Percentiles rank a stretch among this genome's conserved stretches.
Conservation (phyloP, 2,797 vertebrate genomes). For the Macroramphosus scolopax region DNA sequence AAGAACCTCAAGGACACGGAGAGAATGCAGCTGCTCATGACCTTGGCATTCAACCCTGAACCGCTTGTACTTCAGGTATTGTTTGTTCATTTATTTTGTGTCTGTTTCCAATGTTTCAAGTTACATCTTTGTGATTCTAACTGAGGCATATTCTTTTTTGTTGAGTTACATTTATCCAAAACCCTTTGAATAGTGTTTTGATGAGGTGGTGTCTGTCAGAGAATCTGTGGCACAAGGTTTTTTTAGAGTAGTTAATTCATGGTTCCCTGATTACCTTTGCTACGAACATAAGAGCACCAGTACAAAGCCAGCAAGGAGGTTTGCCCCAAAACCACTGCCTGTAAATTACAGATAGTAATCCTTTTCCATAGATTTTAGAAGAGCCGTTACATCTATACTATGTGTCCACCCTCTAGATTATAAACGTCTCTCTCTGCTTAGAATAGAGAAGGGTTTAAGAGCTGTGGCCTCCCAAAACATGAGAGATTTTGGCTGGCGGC, state of each 20-base stretch:
- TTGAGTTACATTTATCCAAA: slow-evolving; percentile 12
- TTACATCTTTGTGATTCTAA: not conserved
- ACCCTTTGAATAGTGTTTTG: too few relatives aligned
- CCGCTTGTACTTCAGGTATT: slow-evolving; percentile 90
- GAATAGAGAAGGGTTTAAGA: slow-evolving; percentile 60
- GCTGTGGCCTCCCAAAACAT: slow-evolving; percentile 60
- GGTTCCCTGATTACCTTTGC: slow-evolving; percentile 43
- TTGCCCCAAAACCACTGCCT: slow-evolving; percentile 45
- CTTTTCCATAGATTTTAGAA: slow-evolving; percentile 50
- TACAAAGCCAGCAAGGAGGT: slow-evolving; percentile 53
- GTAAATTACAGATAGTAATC: slow-evolving; percentile 70
- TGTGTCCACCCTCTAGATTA: slow-evolving; percentile 40
- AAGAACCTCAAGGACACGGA: slow-evolving; percentile 98
- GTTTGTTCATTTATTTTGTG: slow-evolving; percentile 11
- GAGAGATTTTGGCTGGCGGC: slow-evolving; percentile 63
- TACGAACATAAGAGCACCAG: slow-evolving; percentile 33
- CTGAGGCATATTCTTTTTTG: slow-evolving; percentile 2
- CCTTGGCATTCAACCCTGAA: slow-evolving; percentile 92
- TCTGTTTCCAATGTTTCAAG: slow-evolving; percentile 12
- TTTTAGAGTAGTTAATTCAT: slow-evolving; percentile 22
- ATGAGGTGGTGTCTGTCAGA: slow-evolving; percentile 19
- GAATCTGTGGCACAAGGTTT: slow-evolving; percentile 41
- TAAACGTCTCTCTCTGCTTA: slow-evolving; percentile 41
- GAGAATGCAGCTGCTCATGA: slow-evolving; percentile 97
- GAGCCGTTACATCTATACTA: slow-evolving; percentile 41